phyloP scores from a whole-genome alignment of 2,888 invertebrate species.

The Rhagophthalmus giganteus region DNA sequence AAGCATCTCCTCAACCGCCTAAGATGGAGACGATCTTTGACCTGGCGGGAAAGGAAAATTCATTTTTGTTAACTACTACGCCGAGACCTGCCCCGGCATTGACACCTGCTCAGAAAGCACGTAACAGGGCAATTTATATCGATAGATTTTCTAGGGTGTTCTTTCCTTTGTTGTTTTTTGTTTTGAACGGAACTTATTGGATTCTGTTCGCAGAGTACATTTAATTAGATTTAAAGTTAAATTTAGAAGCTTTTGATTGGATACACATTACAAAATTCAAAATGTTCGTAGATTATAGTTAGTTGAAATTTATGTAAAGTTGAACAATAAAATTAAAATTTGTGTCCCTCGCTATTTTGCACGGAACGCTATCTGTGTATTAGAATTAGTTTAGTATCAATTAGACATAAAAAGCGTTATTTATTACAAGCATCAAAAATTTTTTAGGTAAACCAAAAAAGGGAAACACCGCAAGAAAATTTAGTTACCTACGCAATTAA shows the following conservation, averaged over 20 bases:
- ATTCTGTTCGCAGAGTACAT: slow-evolving; percentile 73
- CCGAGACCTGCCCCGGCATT: slow-evolving; percentile 51
- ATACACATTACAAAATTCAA: too few species aligned
- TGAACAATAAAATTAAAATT: too few species aligned
- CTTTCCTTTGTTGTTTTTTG: slow-evolving; percentile 70
- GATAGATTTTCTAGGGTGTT: slow-evolving; percentile 71
- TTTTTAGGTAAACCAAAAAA: too few species aligned
- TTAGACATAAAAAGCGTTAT: too few species aligned
- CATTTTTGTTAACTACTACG: slow-evolving; percentile 50
- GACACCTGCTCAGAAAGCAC: slow-evolving; percentile 63
- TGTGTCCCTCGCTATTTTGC: too few species aligned
- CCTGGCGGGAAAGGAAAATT: slow-evolving; percentile 56
- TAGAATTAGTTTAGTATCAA: background rate
- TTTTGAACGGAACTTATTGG: slow-evolving; percentile 73
- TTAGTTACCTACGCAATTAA: too few species aligned
- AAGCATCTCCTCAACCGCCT: slow-evolving; percentile 59
- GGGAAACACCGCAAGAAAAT: too few species aligned
- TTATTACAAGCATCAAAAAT: too few species aligned
- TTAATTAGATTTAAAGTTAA: slow-evolving; percentile 48
- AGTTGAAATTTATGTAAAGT: background rate
- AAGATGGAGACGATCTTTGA: slow-evolving; percentile 62
- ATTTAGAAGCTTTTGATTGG: too few species aligned
- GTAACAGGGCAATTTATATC: slow-evolving; percentile 69
- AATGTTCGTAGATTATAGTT: background rate
- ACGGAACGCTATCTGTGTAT: background rate